Base-by-base conservation (phyloP, 2,797 vertebrate genomes). In the Thunnus albacares region DNA sequence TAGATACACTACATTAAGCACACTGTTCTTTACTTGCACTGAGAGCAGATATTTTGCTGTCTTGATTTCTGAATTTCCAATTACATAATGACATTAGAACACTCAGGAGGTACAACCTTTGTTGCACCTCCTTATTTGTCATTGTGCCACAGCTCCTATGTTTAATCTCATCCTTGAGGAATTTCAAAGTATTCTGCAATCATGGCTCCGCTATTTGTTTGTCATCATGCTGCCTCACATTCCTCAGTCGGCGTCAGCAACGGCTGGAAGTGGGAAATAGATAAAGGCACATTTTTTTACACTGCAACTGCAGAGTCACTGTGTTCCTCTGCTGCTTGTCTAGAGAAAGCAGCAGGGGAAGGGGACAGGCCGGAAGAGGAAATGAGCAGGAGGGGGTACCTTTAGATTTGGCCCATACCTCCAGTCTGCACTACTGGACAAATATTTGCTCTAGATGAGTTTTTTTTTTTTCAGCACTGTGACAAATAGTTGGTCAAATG, bases 371-470 rank as follows among this genome's bases (percentile, higher is more conserved):
- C 26, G 17, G n/a, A 67, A 56, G 60, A 30, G 73, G 84, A 76
- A 79, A 56, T 4, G n/a, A 13, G 41, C 58, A 26, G 52, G 61
- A 28, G 51, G 68, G 33, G 30, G 78, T 1, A 13, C 30, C 61
- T 22, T 79, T 11, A 80, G 76, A 85, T 71, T 55, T 56, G 82
- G 28, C 56, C 47, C 79, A 75, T 79, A 84, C 78, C 71, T 66
- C 58, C 33, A 17, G 73, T 70, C 81, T 80, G 55, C 38, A 24
- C 61, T 52, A 71, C 59, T 59, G 73, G 58, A 91, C 77, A 92
- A 92, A 93, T 92, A 94, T 95, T 94, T 92, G 72, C 78, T 85
- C 81, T 77, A 74, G 77, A 85, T 71, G 22, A 66, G 11, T 20
- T 26, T 24, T 71, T 79, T 80, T 74, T 83, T 41, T 22, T 58